Evolutionary conservation across 2,888 invertebrate species (phyloP).

Genomic region (Furcula furcula): DNA sequence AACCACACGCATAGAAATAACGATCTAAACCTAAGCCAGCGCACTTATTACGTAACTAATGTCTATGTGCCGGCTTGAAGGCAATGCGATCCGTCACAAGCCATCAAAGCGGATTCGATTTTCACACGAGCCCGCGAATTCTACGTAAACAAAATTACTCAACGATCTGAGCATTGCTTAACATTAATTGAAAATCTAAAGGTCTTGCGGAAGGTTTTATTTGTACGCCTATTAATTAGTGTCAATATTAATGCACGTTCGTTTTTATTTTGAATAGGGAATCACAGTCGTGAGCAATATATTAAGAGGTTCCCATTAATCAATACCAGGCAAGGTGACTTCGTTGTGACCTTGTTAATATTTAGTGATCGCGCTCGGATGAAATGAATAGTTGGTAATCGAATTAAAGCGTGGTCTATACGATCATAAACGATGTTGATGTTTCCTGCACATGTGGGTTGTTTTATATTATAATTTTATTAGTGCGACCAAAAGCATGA

Average conservation of each 20-base stretch:
- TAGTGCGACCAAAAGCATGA: too few relatives aligned
- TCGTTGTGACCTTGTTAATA: slow-evolving; percentile 45
- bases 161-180: slow-evolving; percentile 16
- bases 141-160: slow-evolving; percentile 25
- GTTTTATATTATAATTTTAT: too few relatives aligned
- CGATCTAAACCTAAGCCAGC: slow-evolving; percentile 31
- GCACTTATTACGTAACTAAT: slow-evolving; percentile 28
- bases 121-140: slow-evolving; percentile 34
- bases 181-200: slow-evolving; percentile 22
- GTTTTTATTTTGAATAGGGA: slow-evolving; percentile 40
- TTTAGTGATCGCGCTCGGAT: slow-evolving; percentile 38
- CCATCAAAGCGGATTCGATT: slow-evolving; percentile 36
- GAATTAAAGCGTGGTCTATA: slow-evolving; percentile 26
- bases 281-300: slow-evolving; percentile 44
- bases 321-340: slow-evolving; percentile 57
- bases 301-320: slow-evolving; percentile 58
- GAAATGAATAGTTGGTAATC: slow-evolving; percentile 38
- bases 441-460: slow-evolving; percentile 17
- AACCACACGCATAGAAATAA: slow-evolving; percentile 29
- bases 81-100: slow-evolving; percentile 21
- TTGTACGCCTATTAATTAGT: slow-evolving; percentile 38
- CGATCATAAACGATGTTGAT: slow-evolving; percentile 26
- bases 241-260: slow-evolving; percentile 46
- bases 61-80: slow-evolving; percentile 23
- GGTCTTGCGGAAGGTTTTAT: slow-evolving; percentile 20